A percentile compares a stretch with the other conserved stretches of the same genome.
Conservation (phyloP, 2,113 vertebrate genomes). For the Gadus chalcogrammus region DNA sequence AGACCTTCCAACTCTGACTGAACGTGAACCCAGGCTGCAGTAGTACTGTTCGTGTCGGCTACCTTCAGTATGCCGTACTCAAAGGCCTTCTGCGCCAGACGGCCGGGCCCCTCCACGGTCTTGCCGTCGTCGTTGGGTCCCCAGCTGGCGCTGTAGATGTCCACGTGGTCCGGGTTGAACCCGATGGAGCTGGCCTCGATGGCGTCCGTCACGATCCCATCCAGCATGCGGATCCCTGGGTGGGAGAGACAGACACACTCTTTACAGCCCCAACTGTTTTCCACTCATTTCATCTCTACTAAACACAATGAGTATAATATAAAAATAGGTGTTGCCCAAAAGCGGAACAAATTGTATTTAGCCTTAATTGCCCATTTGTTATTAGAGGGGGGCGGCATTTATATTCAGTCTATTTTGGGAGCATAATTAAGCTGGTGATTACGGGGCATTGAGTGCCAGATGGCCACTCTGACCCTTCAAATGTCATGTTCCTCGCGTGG, state of each 20-base stretch:
- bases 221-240: constrained; percentile 94
- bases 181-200: constrained; percentile 98
- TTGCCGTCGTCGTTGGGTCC: constrained; percentile 97
- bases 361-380: too few relatives aligned
- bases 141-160: constrained; percentile 99
- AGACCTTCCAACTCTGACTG: not conserved
- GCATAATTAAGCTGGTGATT: constrained; percentile 1
- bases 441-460: not conserved
- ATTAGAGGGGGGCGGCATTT: too few relatives aligned
- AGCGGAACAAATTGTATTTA: too few relatives aligned
- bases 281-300: too few relatives aligned
- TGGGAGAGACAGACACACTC: too few relatives aligned
- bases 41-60: not conserved
- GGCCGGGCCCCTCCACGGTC: constrained; percentile 94
- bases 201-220: constrained; percentile 95
- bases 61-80: constrained; percentile 96
- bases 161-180: constrained; percentile 92
- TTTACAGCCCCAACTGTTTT: too few relatives aligned
- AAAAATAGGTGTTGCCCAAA: too few relatives aligned
- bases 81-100: constrained; percentile 94
- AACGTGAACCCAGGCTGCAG: not conserved
- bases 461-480: constrained; percentile 1
- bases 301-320: too few relatives aligned
- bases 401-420: not conserved
- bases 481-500: not conserved